These are phyloP conservation scores for Dufourea novaeangliae DNA, from an alignment of 1,140 invertebrate species.

Conservation along the genomic window DNA sequence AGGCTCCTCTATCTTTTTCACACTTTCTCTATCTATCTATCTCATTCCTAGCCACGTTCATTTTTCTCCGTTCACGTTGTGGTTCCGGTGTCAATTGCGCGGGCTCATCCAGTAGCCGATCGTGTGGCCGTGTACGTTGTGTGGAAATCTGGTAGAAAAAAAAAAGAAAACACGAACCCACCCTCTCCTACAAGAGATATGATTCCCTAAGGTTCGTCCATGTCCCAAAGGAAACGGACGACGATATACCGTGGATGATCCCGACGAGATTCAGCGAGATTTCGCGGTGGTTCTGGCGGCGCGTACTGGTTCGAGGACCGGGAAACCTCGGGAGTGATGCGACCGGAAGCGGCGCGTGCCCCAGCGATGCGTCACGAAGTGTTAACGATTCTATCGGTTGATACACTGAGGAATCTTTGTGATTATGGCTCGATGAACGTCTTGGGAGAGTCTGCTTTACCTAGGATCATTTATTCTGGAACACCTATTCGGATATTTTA, in stretches of 20 bases:
- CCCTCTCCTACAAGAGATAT: too few species aligned
- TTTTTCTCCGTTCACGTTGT: too few species aligned
- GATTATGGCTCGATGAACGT: too few species aligned
- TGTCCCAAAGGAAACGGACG: too few species aligned
- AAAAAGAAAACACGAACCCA: too few species aligned
- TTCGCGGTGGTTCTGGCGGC: background rate
- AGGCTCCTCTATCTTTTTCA: background rate
- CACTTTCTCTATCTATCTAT: background rate
- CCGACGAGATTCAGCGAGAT: constrained; percentile 4
- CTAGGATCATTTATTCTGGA: background rate
- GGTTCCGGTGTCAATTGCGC: too few species aligned
- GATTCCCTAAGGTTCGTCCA: too few species aligned
- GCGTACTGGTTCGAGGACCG: background rate
- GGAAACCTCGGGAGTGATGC: constrained; percentile 26
- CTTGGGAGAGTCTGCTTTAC: background rate
- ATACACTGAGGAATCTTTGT: too few species aligned
- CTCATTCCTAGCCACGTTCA: background rate
- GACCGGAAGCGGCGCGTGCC: constrained; percentile 28
- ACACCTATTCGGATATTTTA: too few species aligned
- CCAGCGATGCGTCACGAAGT: constrained; percentile 1
- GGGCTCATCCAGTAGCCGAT: too few species aligned
- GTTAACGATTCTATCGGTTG: constrained; percentile 19
- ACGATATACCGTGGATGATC: background rate
- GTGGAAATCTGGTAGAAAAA: too few species aligned
- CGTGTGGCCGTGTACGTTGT: constrained; percentile 30